Base-by-base conservation (phyloP, 2,113 vertebrate genomes). In the Aspiorhynchus laticeps region DNA sequence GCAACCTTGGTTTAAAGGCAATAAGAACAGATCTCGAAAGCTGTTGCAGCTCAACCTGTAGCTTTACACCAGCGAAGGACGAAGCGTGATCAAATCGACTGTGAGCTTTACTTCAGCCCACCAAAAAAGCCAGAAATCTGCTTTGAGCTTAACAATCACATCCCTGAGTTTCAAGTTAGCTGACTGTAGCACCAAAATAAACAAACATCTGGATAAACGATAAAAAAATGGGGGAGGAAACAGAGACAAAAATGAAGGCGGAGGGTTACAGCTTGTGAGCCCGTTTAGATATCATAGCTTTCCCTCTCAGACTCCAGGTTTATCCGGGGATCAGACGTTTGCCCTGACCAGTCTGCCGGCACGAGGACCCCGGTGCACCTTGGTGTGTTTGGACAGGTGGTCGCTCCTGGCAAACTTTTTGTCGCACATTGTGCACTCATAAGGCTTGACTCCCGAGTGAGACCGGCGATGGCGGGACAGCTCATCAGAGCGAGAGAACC, bases 381-480 rank as follows among this genome's bases (percentile, higher is more conserved):
- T 97, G 24, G 96, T 90, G 91, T 97, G 96, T 90, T 97, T 97
- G 90, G 96, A 96, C 19, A 97, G 80, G 82, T 97, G 97, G 92
- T 97, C 96, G 4, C 96, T 97, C 93, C 96, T 95, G 88, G 97
- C 96, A 28, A 97, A 97, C 91, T 91, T 97, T 93, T 97, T 97
- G 86, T 96, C 91, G 0, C 97, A 97, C 89, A 97, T 91, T 0
- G 93, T 88, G 85, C 97, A 97, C 88, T 93, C 95, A 88, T 97
- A 96, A 0, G 96, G 97, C 88, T 97, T 97, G 87, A 97, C 83
- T 3, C 97, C 96, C 0, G 96, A 97, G 93, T 97, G 97, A 74
- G 97, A 97, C 84, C 96, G 96, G 17, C 94, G 95, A 92, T 97
- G 97, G 7, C 96, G 95, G 56, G 97, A 97, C 24, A 97, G 94